Evolutionary conservation across 64 coral and sea anemone species (phyloP), one percentile per base, ranked within the genome.

Genomic region (Porites lutea): DNA sequence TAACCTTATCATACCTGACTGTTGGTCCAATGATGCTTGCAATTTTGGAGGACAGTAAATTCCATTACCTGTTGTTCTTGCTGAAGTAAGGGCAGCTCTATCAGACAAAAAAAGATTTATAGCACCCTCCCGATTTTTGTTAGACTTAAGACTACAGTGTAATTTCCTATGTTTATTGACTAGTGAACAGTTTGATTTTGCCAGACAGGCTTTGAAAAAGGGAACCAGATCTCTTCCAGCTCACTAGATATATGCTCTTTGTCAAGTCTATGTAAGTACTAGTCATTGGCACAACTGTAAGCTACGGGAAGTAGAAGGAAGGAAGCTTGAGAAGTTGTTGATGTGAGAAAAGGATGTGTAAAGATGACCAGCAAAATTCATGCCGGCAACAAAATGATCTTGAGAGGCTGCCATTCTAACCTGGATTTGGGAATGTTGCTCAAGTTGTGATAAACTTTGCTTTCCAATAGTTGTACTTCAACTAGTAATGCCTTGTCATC

Each of bases 401-500:
- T 23, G 8, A 72, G 70, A 7, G n/a, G 6, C 44, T 55, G 0
- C 53, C 5, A 18, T 52, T 44, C 50, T 74, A 44, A 98, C 96
- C 96, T 98, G 15, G 96, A 98, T 54, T 98, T 98, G 44, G 96
- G 96, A 45, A 96, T 75, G 72, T 98, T 98, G 61, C 90, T 93
- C 11, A 98, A 82, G 16, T 94, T 87, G 71, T 98, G 96, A 63
- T 98, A 98, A 18, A 98, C 94, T 88, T 98, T 98, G 77, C 96
- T 98, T 69, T 98, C 96, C 70, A 98, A 72, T 18, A 98, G 74
- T 67, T 98, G 97, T 0, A 98, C 97, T 73, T 98, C 97, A 54
- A 98, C 97, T 54, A 98, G 94, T 72, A 98, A 90, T 57, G 92
- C 94, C 82, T 98, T 98, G 70, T 98, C 97, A 88, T 98, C 97